phyloP scores from a whole-genome alignment of 2,797 vertebrate species.

The Lepilemur septentrionalis region DNA sequence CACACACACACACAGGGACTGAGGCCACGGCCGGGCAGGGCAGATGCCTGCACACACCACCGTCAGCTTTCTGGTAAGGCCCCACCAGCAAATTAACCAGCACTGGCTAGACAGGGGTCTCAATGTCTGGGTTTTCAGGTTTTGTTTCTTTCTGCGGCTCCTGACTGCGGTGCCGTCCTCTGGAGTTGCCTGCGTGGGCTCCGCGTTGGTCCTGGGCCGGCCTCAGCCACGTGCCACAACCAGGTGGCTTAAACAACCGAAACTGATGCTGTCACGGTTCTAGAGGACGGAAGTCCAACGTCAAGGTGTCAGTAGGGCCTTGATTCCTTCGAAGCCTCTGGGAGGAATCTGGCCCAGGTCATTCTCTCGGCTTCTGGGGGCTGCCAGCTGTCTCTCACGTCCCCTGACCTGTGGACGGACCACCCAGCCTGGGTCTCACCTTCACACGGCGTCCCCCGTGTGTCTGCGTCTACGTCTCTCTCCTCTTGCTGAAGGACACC shows the following conservation, averaged over 20 bases:
- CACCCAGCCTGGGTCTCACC: not conserved
- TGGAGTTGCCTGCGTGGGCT: not conserved
- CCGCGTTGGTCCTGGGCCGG: accelerated
- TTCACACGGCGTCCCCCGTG: accelerated
- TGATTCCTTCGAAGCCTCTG: accelerated
- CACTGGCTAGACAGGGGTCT: accelerated
- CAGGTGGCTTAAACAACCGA: accelerated
- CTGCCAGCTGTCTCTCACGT: accelerated
- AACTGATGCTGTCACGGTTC: accelerated
- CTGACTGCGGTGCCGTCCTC: accelerated
- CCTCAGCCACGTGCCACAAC: accelerated
- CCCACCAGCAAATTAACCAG: accelerated
- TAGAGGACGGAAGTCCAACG: accelerated
- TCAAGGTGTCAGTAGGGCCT: accelerated
- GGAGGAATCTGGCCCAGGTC: accelerated
- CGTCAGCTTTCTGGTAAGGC: not conserved
- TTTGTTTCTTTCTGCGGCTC: accelerated
- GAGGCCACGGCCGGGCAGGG: accelerated
- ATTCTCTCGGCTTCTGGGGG: too few relatives aligned
- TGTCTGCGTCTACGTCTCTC: not conserved
- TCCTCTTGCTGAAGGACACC: not conserved
- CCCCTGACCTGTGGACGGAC: too few relatives aligned
- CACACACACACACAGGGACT: accelerated
- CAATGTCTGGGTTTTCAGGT: accelerated
- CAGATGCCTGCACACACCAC: accelerated